Conservation (phyloP, 2,113 vertebrate genomes). For the Illadopsis cleaveri region DNA sequence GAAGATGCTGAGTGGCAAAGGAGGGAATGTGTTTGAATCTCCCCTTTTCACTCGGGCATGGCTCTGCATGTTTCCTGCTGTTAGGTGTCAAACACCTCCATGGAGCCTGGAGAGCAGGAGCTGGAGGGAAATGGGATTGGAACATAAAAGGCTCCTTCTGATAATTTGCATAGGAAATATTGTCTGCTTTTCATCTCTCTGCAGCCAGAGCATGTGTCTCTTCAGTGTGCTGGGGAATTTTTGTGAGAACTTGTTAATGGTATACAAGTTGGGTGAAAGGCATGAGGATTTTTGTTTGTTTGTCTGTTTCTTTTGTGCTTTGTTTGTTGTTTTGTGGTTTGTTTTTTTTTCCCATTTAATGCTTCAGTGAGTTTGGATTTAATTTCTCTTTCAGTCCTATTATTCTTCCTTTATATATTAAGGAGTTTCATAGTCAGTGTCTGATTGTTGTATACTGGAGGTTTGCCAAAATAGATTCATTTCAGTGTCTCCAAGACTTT, state of each 20-base stretch:
- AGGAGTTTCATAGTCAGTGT: neutral
- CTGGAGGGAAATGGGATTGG: neutral
- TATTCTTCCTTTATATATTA: neutral
- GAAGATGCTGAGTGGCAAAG: neutral
- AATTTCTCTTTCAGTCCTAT: neutral
- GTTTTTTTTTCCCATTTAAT: neutral
- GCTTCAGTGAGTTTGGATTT: neutral
- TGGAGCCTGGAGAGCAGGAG: neutral
- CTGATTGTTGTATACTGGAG: neutral
- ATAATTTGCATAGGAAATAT: neutral
- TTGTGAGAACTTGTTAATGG: neutral
- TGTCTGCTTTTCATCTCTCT: neutral
- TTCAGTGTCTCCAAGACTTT: neutral
- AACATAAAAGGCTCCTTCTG: neutral
- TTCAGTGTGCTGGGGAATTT: neutral
- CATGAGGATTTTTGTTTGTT: fast-evolving
- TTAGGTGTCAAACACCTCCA: fast-evolving
- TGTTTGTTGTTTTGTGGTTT: neutral
- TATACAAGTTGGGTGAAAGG: neutral
- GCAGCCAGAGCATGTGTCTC: neutral
- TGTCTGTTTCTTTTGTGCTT: neutral
- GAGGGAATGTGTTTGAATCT: neutral
- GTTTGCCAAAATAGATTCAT: neutral
- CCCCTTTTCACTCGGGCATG: neutral
- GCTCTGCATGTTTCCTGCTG: neutral